Percentiles rank a stretch among this genome's conserved stretches.
These are phyloP conservation scores for Leptothorax acervorum DNA, from an alignment of 2,888 invertebrate genomes.

Conservation along the genomic window DNA sequence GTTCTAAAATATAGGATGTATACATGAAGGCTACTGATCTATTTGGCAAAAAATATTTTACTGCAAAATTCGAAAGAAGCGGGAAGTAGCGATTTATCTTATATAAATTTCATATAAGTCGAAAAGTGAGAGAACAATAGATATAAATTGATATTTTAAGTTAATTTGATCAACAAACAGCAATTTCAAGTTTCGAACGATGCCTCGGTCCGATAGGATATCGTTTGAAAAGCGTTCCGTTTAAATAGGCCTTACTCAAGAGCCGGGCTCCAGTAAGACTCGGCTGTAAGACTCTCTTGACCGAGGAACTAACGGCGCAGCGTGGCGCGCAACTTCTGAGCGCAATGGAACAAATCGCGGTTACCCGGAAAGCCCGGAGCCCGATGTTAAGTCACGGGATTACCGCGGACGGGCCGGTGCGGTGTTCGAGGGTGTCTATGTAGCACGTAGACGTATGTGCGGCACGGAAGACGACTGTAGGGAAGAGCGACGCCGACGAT, in stretches of 20 bases:
- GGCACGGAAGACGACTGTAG: conserved; percentile 68
- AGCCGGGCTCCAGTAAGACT: conserved; percentile 21
- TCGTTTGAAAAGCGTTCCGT: conserved; percentile 22
- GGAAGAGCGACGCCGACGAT: conserved; percentile 59
- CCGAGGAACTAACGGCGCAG: conserved; percentile 51
- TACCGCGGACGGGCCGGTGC: conserved; percentile 68
- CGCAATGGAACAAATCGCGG: conserved; percentile 65
- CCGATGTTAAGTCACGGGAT: conserved; percentile 80
- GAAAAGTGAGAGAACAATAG: not conserved
- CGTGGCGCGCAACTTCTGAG: conserved; percentile 55
- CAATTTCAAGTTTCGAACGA: not conserved
- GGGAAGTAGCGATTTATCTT: not conserved
- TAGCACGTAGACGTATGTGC: conserved; percentile 62
- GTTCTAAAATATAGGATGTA: not conserved
- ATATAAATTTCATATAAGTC: not conserved
- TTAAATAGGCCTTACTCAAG: conserved; percentile 46
- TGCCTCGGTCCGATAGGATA: not conserved
- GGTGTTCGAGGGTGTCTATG: conserved; percentile 62
- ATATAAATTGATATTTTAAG: not conserved
- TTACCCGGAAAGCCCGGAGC: conserved; percentile 74
- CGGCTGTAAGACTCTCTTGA: conserved; percentile 39
- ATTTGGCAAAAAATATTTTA: conserved; percentile 8
- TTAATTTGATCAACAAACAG: not conserved
- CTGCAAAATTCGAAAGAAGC: not conserved
- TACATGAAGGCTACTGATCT: not conserved